A percentile compares a stretch with the other conserved stretches of the same genome.
Conservation (phyloP, 2,113 vertebrate species). For the Solenodon paradoxus region DNA sequence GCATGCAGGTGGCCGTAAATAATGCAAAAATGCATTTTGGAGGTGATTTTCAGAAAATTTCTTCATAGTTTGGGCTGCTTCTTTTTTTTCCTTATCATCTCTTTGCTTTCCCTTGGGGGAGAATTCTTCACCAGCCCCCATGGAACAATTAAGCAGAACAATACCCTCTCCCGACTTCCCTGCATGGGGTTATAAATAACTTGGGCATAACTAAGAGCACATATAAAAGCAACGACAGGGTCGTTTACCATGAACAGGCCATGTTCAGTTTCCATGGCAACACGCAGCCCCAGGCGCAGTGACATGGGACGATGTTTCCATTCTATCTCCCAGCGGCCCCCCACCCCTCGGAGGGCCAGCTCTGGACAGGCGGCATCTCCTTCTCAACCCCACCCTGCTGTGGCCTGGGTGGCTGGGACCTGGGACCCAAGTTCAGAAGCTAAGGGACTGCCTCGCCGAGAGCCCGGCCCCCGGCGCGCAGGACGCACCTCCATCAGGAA, state of each 20-base stretch:
- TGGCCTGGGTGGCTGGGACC: neutral
- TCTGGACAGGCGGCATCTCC: neutral
- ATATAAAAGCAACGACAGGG: slow-evolving; percentile 80
- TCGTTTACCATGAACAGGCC: slow-evolving; percentile 79
- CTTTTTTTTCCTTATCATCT: neutral
- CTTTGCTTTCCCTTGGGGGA: neutral
- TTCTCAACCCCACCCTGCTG: neutral
- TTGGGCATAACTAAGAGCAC: slow-evolving; percentile 68
- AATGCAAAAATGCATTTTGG: neutral
- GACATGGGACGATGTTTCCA: slow-evolving; percentile 65
- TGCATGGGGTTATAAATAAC: slow-evolving; percentile 80
- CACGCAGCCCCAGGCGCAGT: slow-evolving; percentile 66
- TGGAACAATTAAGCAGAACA: slow-evolving; percentile 49
- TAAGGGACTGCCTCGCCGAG: too few species aligned
- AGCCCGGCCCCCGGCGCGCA: too few species aligned
- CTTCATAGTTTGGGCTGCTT: too few species aligned
- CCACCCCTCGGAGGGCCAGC: neutral
- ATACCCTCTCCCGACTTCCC: slow-evolving; percentile 66
- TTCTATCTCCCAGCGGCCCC: neutral
- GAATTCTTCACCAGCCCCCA: slow-evolving; percentile 37
- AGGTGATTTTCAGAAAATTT: neutral
- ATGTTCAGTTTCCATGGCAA: slow-evolving; percentile 81
- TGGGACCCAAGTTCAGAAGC: neutral
- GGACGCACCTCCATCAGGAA: neutral
- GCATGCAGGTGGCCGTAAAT: neutral